Conservation (phyloP, 2,113 vertebrate species). For the Mormyrus lacerda region DNA sequence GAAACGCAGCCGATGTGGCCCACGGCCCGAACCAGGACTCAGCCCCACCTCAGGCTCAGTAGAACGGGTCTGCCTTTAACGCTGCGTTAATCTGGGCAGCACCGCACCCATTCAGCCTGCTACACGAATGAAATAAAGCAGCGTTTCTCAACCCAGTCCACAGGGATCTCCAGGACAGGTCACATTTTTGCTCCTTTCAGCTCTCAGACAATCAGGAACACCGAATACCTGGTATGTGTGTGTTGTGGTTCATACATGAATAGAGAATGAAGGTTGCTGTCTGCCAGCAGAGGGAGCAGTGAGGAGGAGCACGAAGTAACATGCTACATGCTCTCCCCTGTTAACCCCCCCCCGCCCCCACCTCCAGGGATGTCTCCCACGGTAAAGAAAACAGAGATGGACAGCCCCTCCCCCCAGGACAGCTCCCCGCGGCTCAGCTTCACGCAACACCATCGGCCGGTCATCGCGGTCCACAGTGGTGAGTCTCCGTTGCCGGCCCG, state of each 20-base stretch:
- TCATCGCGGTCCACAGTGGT: conserved; percentile 97
- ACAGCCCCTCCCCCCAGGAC: conserved; percentile 91
- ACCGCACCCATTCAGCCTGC: not conserved
- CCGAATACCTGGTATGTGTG: not conserved
- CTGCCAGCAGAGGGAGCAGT: not conserved
- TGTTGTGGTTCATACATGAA: not conserved
- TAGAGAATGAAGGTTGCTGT: not conserved
- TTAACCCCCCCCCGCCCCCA: not conserved
- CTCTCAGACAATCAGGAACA: not conserved
- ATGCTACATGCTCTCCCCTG: not conserved
- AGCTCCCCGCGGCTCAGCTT: conserved; percentile 87
- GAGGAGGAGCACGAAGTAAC: not conserved
- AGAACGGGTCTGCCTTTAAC: not conserved
- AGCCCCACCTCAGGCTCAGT: not conserved
- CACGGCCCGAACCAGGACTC: not conserved
- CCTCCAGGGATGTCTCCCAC: conserved; percentile 82
- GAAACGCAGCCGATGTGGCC: not conserved
- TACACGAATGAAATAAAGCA: not conserved
- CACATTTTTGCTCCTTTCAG: not conserved
- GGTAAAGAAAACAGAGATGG: conserved; percentile 92
- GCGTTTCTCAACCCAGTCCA: not conserved
- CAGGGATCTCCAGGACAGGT: not conserved
- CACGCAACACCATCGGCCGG: conserved; percentile 93
- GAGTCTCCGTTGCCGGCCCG: conserved; percentile 37
- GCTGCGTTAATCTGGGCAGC: not conserved